phyloP scores from a whole-genome alignment of 2,113 vertebrate species.

The Chitala chitala region DNA sequence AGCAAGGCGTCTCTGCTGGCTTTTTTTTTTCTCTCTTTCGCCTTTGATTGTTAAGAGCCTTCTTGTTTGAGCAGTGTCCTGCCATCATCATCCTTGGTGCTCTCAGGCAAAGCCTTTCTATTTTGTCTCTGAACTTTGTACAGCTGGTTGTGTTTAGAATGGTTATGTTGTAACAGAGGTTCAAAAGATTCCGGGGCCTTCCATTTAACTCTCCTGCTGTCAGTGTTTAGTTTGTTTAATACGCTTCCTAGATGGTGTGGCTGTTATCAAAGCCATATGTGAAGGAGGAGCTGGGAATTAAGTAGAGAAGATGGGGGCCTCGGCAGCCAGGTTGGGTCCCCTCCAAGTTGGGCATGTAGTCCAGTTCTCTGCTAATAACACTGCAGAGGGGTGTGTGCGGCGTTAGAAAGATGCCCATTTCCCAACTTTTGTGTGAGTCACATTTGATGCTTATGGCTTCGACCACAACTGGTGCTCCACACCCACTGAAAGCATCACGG shows the following conservation, averaged over 20 bases:
- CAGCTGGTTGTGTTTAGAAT: constrained; percentile 75
- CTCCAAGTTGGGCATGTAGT: not conserved
- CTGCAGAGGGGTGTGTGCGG: not conserved
- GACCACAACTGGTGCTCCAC: not conserved
- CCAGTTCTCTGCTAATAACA: not conserved
- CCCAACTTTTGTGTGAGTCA: not conserved
- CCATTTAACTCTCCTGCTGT: constrained; percentile 72
- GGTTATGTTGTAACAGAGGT: constrained; percentile 75
- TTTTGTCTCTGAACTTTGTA: constrained; percentile 71
- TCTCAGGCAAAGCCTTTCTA: constrained; percentile 63
- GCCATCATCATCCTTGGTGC: constrained; percentile 67
- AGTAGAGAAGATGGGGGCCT: constrained; percentile 40
- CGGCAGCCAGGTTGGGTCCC: constrained; percentile 31
- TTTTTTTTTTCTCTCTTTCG: not conserved
- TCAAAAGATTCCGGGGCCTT: constrained; percentile 74
- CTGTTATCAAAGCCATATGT: constrained; percentile 71
- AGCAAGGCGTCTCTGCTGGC: constrained; percentile 49
- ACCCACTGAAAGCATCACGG: not conserved
- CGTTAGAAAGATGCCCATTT: not conserved
- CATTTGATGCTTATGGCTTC: not conserved
- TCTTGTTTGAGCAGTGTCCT: constrained; percentile 62
- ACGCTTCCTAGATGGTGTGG: constrained; percentile 68
- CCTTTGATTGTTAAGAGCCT: constrained; percentile 65
- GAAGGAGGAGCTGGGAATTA: constrained; percentile 45
- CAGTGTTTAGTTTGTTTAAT: constrained; percentile 71